These are phyloP conservation scores for Erebia aethiops DNA, from an alignment of 2,888 invertebrate genomes.

Conservation along the genomic window DNA sequence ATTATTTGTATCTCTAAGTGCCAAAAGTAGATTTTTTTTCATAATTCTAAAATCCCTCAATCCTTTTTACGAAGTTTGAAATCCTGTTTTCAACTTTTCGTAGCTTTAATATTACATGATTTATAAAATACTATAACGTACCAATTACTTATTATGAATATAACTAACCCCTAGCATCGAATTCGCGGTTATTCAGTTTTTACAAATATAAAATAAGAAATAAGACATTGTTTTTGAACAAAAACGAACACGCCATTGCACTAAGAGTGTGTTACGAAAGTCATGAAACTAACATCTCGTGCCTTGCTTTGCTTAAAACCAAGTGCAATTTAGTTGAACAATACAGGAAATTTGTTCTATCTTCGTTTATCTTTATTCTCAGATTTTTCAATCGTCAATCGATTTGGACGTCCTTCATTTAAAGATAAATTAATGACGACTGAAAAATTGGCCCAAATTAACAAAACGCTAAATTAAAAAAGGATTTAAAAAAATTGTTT, in stretches of 20 bases:
- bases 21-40: neutral
- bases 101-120: neutral
- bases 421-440: too few relatives aligned
- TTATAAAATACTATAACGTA: neutral
- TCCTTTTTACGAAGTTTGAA: neutral
- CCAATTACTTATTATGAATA: too few relatives aligned
- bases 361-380: neutral
- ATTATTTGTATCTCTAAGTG: neutral
- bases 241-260: slow-evolving; percentile 22
- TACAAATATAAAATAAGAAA: neutral
- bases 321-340: slow-evolving; percentile 32
- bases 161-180: too few relatives aligned
- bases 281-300: slow-evolving; percentile 29
- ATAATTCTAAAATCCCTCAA: neutral
- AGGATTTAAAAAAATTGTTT: too few relatives aligned
- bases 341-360: neutral
- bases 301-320: slow-evolving; percentile 36
- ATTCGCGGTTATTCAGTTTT: neutral
- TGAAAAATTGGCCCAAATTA: too few relatives aligned
- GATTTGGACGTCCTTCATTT: too few relatives aligned
- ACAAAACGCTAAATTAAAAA: too few relatives aligned
- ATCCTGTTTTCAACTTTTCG: neutral
- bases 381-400: neutral
- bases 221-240: neutral
- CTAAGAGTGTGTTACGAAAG: slow-evolving; percentile 18